Percentiles rank a stretch among this genome's conserved stretches.
Evolutionary conservation across 2,888 invertebrate species (phyloP).

Genomic region (Caenorhabditis sp.): DNA sequence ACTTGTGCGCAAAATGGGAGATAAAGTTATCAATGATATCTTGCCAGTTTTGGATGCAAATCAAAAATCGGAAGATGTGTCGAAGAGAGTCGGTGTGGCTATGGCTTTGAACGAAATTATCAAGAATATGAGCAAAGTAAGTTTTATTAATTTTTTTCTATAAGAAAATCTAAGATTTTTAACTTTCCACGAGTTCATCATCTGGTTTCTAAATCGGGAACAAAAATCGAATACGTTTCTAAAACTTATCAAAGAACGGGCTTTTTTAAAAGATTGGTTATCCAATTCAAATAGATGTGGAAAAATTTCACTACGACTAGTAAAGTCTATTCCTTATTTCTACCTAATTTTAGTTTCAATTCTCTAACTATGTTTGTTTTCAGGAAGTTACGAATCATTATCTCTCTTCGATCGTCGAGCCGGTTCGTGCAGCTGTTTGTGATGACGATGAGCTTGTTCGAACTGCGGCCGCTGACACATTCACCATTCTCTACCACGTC

Average conservation of each 20-base stretch:
- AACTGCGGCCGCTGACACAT: constrained; percentile 92
- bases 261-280: no score
- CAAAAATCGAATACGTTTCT: no score
- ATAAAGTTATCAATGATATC: constrained; percentile 78
- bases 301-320: no score
- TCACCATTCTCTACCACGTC: constrained; percentile 92
- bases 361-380: constrained; percentile 4
- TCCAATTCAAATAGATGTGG: no score
- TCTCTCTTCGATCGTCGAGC: constrained; percentile 76
- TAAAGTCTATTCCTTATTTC: no score
- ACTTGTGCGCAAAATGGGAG: constrained; percentile 93
- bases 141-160: background rate
- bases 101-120: constrained; percentile 96
- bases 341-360: background rate
- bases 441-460: constrained; percentile 79
- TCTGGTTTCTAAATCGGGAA: no score
- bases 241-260: no score
- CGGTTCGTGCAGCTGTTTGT: constrained; percentile 89
- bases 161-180: background rate
- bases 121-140: constrained; percentile 89
- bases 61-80: constrained; percentile 86
- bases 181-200: background rate
- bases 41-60: constrained; percentile 95
- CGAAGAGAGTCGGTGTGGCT: constrained; percentile 97
- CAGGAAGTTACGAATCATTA: constrained; percentile 58